Evolutionary conservation across 2,888 invertebrate species (phyloP).

Genomic region (Zaprionus bogoriensis): DNA sequence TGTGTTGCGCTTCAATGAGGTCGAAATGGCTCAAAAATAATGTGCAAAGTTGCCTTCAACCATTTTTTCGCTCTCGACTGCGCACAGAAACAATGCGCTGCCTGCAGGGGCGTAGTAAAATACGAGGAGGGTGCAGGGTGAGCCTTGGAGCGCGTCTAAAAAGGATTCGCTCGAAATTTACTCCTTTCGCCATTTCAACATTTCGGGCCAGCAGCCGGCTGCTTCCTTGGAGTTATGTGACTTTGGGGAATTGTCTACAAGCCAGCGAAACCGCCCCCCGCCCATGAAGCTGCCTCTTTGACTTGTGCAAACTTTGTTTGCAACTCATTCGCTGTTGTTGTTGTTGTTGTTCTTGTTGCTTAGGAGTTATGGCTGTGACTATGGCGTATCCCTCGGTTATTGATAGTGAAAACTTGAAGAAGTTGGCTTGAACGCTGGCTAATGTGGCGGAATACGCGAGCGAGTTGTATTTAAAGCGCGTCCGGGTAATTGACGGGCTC

Average conservation of each 20-base stretch:
- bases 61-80: constrained; percentile 45
- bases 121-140: too few relatives aligned
- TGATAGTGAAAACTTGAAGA: constrained; percentile 65
- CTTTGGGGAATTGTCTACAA: constrained; percentile 67
- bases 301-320: constrained; percentile 72
- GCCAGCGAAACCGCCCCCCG: constrained; percentile 2
- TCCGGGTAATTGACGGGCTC: not conserved
- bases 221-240: constrained; percentile 68
- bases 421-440: constrained; percentile 64
- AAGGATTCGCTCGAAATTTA: constrained; percentile 60
- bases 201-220: constrained; percentile 9
- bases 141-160: constrained; percentile 34
- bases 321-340: constrained; percentile 36
- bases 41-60: constrained; percentile 77
- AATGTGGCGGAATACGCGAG: constrained; percentile 65
- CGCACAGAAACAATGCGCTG: constrained; percentile 55
- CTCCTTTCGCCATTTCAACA: constrained; percentile 45
- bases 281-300: constrained; percentile 56
- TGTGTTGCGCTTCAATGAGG: constrained; percentile 79
- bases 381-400: constrained; percentile 31
- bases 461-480: constrained; percentile 30
- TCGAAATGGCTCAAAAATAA: constrained; percentile 79
- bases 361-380: constrained; percentile 58
- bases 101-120: too few relatives aligned
- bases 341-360: constrained; percentile 19